Conservation (phyloP, 1,140 invertebrate species). For the Bombus pyrosoma region DNA sequence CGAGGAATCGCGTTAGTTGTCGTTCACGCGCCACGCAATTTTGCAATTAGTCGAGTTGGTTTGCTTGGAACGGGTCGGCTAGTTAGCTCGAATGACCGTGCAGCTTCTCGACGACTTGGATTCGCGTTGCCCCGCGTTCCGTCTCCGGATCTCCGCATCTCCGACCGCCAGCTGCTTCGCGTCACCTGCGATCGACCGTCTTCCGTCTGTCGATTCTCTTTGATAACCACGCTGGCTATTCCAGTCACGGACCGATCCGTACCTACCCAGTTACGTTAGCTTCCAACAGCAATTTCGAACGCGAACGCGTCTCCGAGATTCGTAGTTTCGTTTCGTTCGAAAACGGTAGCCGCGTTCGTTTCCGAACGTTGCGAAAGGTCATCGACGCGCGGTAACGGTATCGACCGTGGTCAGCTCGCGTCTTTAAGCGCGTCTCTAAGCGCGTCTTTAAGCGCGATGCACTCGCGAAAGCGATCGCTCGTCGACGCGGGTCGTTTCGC, state of each 20-base stretch:
- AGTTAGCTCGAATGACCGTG: constrained; percentile 37
- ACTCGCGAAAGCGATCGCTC: background rate
- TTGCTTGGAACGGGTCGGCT: background rate
- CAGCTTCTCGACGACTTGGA: background rate
- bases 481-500: too few relatives aligned
- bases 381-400: constrained; percentile 67
- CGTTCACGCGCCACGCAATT: constrained; percentile 16
- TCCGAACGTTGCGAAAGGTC: constrained; percentile 54
- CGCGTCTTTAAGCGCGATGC: background rate
- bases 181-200: constrained; percentile 35
- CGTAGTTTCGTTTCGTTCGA: background rate
- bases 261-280: too few relatives aligned
- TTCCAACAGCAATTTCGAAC: background rate
- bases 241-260: background rate
- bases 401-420: background rate
- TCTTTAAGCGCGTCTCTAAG: background rate
- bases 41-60: background rate
- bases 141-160: background rate
- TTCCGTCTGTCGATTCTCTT: background rate
- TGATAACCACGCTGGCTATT: background rate
- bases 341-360: too few relatives aligned
- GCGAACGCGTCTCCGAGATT: too few relatives aligned
- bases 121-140: background rate
- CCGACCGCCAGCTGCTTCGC: constrained; percentile 18
- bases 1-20: constrained; percentile 15